phyloP scores from a whole-genome alignment of 2,113 vertebrate genomes.

The Pangasianodon hypophthalmus region DNA sequence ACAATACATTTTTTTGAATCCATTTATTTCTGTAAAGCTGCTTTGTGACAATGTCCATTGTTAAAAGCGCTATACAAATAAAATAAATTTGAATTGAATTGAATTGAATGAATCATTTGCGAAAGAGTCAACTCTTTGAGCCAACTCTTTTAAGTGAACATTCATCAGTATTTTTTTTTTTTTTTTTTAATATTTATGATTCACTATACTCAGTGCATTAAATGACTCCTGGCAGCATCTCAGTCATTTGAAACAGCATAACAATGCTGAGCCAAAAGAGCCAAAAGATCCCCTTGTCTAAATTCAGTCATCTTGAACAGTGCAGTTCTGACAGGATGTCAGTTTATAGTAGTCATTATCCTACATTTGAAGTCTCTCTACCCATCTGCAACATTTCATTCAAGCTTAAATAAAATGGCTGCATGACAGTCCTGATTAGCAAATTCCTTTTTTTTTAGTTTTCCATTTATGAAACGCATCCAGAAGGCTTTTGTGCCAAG shows the following conservation, averaged over 20 bases:
- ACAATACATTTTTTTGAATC: too few species aligned
- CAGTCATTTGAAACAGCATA: neutral
- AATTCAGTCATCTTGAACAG: neutral
- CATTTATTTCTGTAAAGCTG: too few species aligned
- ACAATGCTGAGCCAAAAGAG: neutral
- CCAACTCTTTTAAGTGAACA: neutral
- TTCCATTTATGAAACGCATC: neutral
- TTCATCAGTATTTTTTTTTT: neutral
- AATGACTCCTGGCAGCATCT: neutral
- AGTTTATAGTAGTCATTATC: neutral
- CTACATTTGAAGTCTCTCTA: neutral
- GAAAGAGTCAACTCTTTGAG: neutral
- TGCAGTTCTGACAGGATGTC: neutral
- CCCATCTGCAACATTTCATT: neutral
- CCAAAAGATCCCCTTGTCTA: neutral
- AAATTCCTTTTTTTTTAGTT: neutral
- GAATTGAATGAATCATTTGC: too few species aligned
- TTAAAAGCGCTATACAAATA: too few species aligned
- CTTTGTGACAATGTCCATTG: too few species aligned
- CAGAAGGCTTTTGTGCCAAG: neutral
- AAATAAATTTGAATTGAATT: too few species aligned
- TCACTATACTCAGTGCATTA: neutral
- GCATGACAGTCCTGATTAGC: neutral
- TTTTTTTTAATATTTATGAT: neutral
- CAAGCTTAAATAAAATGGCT: neutral